phyloP scores from a whole-genome alignment of 1,140 invertebrate genomes.

The Apis dorsata region DNA sequence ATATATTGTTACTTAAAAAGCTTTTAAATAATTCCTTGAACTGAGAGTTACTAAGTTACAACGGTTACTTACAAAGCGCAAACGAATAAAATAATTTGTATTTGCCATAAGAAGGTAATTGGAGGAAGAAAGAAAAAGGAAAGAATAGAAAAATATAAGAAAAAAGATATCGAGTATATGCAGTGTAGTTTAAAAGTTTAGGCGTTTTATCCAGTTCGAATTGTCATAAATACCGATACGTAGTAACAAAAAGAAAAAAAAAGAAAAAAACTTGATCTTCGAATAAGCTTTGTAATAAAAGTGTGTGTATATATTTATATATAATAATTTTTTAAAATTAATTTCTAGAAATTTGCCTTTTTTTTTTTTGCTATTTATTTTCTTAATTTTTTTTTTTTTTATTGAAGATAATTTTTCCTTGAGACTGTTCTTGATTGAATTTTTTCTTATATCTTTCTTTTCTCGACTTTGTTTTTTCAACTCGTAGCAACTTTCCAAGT shows the following conservation, averaged over 20 bases:
- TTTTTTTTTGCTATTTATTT: conserved; percentile 4
- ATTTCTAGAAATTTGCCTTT: conserved; percentile 16
- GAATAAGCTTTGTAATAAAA: background rate
- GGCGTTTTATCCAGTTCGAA: conserved; percentile 73
- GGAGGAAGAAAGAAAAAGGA: background rate
- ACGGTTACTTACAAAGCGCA: background rate
- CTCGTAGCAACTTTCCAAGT: conserved; percentile 16
- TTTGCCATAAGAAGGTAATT: conserved; percentile 44
- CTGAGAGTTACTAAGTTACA: conserved; percentile 13
- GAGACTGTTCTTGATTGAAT: background rate
- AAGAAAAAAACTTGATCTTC: background rate
- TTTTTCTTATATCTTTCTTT: background rate
- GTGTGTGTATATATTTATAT: background rate
- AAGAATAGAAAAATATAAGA: background rate
- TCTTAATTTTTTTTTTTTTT: background rate
- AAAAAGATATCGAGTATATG: background rate
- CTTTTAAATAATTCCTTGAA: background rate
- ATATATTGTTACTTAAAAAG: background rate
- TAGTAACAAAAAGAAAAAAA: background rate
- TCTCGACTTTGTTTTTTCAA: background rate
- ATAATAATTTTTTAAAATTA: conserved; percentile 8
- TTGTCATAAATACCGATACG: conserved; percentile 33
- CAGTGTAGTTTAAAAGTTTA: conserved; percentile 18
- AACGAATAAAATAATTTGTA: background rate
- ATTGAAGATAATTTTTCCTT: background rate